Evolutionary conservation across 2,888 invertebrate genomes (phyloP).

Genomic region (Philereme vetulata): DNA sequence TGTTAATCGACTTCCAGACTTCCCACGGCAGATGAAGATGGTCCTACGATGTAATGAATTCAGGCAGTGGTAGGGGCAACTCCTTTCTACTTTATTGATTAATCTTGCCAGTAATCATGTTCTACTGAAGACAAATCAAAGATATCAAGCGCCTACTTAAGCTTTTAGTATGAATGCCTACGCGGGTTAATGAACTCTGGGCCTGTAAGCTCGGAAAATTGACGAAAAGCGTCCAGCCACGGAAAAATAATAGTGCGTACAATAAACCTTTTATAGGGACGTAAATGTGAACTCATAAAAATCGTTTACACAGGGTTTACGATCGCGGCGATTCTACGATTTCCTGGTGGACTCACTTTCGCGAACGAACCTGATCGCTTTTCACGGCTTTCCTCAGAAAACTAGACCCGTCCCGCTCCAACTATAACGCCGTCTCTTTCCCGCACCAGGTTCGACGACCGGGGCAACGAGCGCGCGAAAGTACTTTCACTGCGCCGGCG

Average conservation of each 20-base stretch:
- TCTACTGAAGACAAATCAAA: too few relatives aligned
- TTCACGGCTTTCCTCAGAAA: constrained; percentile 74
- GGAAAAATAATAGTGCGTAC: constrained; percentile 52
- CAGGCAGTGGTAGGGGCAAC: too few relatives aligned
- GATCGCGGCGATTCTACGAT: constrained; percentile 54
- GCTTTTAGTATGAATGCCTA: not conserved
- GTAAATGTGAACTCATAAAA: constrained; percentile 72
- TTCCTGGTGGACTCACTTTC: constrained; percentile 76
- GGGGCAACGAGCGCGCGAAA: constrained; percentile 81
- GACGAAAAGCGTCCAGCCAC: constrained; percentile 45
- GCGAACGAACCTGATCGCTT: constrained; percentile 64
- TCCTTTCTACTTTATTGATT: too few relatives aligned
- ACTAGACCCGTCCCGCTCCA: constrained; percentile 59
- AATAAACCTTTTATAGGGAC: constrained; percentile 65
- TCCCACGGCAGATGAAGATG: too few relatives aligned
- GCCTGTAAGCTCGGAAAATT: constrained; percentile 40
- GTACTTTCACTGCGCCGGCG: constrained; percentile 81
- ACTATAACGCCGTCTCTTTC: constrained; percentile 49
- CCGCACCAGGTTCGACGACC: constrained; percentile 73
- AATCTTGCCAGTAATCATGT: too few relatives aligned
- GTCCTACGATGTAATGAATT: too few relatives aligned
- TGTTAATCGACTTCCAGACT: too few relatives aligned
- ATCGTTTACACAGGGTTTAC: constrained; percentile 65
- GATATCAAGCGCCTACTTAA: not conserved
- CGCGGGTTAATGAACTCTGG: constrained; percentile 12